A percentile compares a stretch with the other conserved stretches of the same genome.
phyloP scores from a whole-genome alignment of 2,797 vertebrate genomes.

The Tympanoctomys barrerae region DNA sequence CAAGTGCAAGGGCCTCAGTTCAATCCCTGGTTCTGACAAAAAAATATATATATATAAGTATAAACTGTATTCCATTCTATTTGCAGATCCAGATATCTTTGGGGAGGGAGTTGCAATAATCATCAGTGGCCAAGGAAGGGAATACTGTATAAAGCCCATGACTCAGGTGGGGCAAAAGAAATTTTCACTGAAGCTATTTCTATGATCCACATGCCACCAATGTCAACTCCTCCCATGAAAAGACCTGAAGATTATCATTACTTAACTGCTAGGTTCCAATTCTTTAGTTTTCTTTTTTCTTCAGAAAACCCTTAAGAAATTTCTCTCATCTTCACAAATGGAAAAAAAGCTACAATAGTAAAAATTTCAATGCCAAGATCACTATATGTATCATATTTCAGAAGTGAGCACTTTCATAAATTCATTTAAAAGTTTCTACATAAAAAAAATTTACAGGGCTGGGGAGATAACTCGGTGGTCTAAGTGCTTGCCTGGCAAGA shows the following conservation, averaged over 20 bases:
- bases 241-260: slow-evolving; percentile 21
- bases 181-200: not conserved
- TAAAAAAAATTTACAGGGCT: not conserved
- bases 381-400: not conserved
- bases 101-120: not conserved
- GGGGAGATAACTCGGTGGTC: too few species aligned
- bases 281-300: slow-evolving; percentile 6
- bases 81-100: not conserved
- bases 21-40: too few species aligned
- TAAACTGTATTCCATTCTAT: not conserved
- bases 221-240: not conserved
- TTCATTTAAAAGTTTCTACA: slow-evolving; percentile 58
- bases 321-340: slow-evolving; percentile 49
- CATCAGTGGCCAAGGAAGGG: not conserved
- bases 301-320: slow-evolving; percentile 47
- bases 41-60: too few species aligned
- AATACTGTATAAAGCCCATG: not conserved
- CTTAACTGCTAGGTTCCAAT: not conserved
- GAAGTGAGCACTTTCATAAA: not conserved
- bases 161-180: not conserved
- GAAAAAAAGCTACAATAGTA: not conserved
- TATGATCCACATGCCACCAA: not conserved
- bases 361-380: slow-evolving; percentile 37
- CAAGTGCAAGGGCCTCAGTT: too few species aligned
- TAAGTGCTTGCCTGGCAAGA: too few species aligned